phyloP scores from a whole-genome alignment of 2,888 invertebrate species.

The Tillus elongatus region DNA sequence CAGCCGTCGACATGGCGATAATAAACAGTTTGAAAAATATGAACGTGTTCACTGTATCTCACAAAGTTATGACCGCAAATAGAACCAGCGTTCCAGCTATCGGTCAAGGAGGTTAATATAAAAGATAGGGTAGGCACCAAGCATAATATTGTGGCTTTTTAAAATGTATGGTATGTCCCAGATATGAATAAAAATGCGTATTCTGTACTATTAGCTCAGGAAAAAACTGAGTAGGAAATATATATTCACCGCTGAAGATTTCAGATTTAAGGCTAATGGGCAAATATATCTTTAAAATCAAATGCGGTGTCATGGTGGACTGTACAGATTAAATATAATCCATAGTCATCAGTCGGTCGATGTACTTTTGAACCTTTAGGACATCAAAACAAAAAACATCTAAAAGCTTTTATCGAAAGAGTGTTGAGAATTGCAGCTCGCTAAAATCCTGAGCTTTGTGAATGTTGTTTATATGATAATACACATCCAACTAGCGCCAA shows the following conservation, averaged over 20 bases:
- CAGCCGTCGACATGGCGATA: too few relatives aligned
- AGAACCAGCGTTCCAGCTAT: too few relatives aligned
- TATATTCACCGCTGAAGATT: conserved; percentile 11
- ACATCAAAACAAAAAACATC: conserved; percentile 19
- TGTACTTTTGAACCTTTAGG: conserved; percentile 18
- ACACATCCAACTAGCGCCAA: too few relatives aligned
- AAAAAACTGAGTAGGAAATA: conserved; percentile 10
- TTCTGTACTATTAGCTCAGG: conserved; percentile 12
- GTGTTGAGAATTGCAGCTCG: conserved; percentile 13
- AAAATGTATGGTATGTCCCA: conserved; percentile 12
- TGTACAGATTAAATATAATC: conserved; percentile 6
- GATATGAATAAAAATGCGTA: conserved; percentile 8
- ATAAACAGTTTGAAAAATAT: conserved; percentile 7
- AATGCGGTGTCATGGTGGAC: conserved; percentile 7
- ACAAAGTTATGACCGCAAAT: conserved; percentile 10
- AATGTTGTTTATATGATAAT: conserved; percentile 21
- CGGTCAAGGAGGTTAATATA: too few relatives aligned
- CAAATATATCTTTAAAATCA: conserved; percentile 5
- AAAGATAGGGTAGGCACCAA: too few relatives aligned
- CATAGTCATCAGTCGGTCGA: neutral
- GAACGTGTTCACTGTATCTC: conserved; percentile 7
- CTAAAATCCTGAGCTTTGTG: conserved; percentile 15
- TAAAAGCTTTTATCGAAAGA: conserved; percentile 15
- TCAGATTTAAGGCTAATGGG: conserved; percentile 1
- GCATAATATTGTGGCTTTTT: too few relatives aligned